Evolutionary conservation across 1,140 invertebrate genomes (phyloP).

Genomic region (Teleopsis dalmanni): DNA sequence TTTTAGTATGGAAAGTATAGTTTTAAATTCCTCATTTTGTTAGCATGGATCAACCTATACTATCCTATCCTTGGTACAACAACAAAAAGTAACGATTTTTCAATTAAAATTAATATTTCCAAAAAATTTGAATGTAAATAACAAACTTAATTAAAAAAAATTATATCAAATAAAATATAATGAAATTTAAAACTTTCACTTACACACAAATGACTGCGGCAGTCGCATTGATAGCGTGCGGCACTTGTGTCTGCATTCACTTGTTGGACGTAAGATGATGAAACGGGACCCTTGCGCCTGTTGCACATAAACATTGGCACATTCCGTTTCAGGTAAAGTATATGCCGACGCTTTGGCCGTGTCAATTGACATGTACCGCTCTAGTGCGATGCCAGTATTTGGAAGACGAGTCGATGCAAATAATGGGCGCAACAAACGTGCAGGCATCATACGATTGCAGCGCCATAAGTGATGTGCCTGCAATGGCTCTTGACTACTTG

Average conservation of each 20-base stretch:
- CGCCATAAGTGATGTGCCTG: slow-evolving; percentile 48
- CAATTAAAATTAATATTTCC: too few relatives aligned
- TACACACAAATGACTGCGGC: slow-evolving; percentile 56
- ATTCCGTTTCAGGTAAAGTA: slow-evolving; percentile 59
- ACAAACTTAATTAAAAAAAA: background rate
- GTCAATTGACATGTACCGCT: slow-evolving; percentile 62
- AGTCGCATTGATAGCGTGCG: slow-evolving; percentile 54
- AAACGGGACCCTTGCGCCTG: slow-evolving; percentile 57
- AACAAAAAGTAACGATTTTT: too few relatives aligned
- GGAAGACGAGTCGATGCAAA: slow-evolving; percentile 52
- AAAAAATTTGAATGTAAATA: too few relatives aligned
- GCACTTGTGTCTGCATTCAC: slow-evolving; percentile 55
- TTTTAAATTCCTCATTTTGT: too few relatives aligned
- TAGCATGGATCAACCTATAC: too few relatives aligned
- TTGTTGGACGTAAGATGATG: slow-evolving; percentile 58
- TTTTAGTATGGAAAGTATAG: too few relatives aligned
- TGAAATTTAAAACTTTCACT: slow-evolving; percentile 41
- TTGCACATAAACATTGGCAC: slow-evolving; percentile 60
- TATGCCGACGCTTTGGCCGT: slow-evolving; percentile 53
- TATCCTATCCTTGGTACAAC: too few relatives aligned
- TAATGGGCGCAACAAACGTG: slow-evolving; percentile 52
- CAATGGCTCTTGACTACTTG: background rate
- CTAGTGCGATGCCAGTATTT: slow-evolving; percentile 53
- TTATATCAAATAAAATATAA: background rate
- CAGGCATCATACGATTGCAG: slow-evolving; percentile 58